Conservation (phyloP, 2,113 vertebrate genomes). For the Pterocles gutturalis region DNA sequence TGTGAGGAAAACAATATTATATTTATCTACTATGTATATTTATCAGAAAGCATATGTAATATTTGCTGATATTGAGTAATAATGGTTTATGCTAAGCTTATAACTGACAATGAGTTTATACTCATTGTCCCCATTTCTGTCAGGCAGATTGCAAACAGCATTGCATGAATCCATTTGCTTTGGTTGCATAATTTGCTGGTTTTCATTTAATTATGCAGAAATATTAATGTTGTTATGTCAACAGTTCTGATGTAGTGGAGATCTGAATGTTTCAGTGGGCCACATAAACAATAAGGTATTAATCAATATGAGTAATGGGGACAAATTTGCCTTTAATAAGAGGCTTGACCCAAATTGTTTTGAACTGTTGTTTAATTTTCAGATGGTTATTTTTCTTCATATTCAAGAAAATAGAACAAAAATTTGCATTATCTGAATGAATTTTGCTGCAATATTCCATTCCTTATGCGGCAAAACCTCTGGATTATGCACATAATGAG, state of each 20-base stretch:
- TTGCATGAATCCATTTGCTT: neutral
- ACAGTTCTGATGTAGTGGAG: slow-evolving; percentile 11
- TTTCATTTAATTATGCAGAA: slow-evolving; percentile 53
- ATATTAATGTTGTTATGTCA: slow-evolving; percentile 44
- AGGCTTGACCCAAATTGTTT: slow-evolving; percentile 28
- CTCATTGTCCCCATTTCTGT: neutral
- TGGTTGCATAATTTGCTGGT: slow-evolving; percentile 27
- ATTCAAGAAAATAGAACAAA: slow-evolving; percentile 1
- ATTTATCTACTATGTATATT: neutral
- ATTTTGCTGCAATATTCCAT: neutral
- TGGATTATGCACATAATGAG: slow-evolving; percentile 50
- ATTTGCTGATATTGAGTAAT: neutral
- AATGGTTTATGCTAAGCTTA: neutral
- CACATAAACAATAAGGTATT: neutral
- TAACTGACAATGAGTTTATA: neutral
- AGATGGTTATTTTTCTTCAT: neutral
- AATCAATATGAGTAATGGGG: slow-evolving; percentile 2
- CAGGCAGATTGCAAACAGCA: neutral
- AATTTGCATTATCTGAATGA: slow-evolving; percentile 29
- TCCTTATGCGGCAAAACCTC: neutral
- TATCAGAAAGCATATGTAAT: neutral
- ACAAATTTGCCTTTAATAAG: slow-evolving; percentile 14
- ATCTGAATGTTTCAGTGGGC: slow-evolving; percentile 18
- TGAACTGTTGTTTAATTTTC: slow-evolving; percentile 25
- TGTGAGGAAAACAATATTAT: neutral